Percentiles rank a stretch among this genome's conserved stretches.
phyloP scores from a whole-genome alignment of 1,140 invertebrate genomes.

The Leptestheria dahalacensis region DNA sequence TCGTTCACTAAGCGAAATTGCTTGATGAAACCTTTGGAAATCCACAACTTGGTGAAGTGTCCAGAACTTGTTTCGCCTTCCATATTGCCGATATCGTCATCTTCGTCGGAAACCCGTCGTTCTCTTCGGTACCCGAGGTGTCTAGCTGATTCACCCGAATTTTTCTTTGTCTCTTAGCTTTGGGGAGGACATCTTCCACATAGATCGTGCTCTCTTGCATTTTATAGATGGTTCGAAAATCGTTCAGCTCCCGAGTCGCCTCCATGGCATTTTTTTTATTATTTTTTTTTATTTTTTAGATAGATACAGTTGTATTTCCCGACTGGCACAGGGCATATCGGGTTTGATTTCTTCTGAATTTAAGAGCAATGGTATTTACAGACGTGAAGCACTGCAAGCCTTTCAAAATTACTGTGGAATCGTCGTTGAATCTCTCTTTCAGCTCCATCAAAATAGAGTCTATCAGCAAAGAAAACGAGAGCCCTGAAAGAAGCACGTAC shows the following conservation, averaged over 20 bases:
- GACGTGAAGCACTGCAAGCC: neutral
- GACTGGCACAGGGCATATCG: neutral
- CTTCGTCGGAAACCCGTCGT: neutral
- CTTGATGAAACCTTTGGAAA: neutral
- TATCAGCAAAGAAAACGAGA: neutral
- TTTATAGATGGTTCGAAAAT: neutral
- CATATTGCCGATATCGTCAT: neutral
- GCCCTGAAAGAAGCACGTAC: neutral
- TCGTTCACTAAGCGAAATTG: constrained; percentile 4
- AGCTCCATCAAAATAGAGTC: neutral
- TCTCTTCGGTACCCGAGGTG: neutral
- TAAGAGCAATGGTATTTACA: neutral
- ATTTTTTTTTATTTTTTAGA: too few relatives aligned
- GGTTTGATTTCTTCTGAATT: neutral
- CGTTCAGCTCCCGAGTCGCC: neutral
- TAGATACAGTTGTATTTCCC: too few relatives aligned
- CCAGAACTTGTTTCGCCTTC: neutral
- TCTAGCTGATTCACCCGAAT: neutral
- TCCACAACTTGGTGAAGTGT: neutral
- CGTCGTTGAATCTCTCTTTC: neutral
- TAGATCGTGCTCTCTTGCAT: neutral
- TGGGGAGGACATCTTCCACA: neutral
- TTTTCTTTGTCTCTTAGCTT: neutral
- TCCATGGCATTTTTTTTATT: neutral
- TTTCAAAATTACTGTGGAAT: neutral